Base-by-base conservation (phyloP, 2,888 invertebrate species). In the Acronicta alni region DNA sequence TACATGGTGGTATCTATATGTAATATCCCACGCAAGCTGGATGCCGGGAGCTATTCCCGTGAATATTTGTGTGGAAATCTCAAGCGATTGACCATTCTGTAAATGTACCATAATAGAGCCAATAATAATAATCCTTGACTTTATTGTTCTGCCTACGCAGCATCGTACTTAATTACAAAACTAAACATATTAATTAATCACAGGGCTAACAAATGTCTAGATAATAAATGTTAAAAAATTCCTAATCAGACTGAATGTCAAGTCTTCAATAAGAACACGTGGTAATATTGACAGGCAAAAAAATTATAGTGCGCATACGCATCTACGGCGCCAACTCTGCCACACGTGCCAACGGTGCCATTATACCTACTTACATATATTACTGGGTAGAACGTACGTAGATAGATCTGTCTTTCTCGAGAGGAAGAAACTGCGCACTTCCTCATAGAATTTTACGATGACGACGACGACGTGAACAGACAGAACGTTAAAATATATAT, bases 341-440 rank as follows among this genome's bases (percentile, higher is more conserved):
- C 77, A 75, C 91, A 88, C 89, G 89, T 90, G 91, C 89, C 89
- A 90, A 87, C 35, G 8, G 35, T 35, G 5, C 35, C 35, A 35
- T 35, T 35, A 35, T 35, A 35, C n/a, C n/a, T 35, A 35, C 32
- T 3, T 32, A 32, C 82, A 82, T 68, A 75, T 58, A 53, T 63
- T 77, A 72, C 73, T 83, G 48, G 9, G 37, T 35, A 35, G 10
- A 12, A 45, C 15, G 57, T 52, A 52, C 15, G 46, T 48, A 55
- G 14, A 37, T 57, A 56, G 57, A 55, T 79, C 45, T 67, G 79
- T 81, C 75, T 75, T 58, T 80, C 71, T 80, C 55, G 59, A 76
- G 79, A 82, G 79, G 79, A 83, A 75, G 75, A 78, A 86, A 90
- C 87, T 91, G 88, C 91, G 91, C 91, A 91, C 86, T 89, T 90